Base-by-base conservation (phyloP, 1,140 invertebrate species). In the Dolichoris vasculosae region DNA sequence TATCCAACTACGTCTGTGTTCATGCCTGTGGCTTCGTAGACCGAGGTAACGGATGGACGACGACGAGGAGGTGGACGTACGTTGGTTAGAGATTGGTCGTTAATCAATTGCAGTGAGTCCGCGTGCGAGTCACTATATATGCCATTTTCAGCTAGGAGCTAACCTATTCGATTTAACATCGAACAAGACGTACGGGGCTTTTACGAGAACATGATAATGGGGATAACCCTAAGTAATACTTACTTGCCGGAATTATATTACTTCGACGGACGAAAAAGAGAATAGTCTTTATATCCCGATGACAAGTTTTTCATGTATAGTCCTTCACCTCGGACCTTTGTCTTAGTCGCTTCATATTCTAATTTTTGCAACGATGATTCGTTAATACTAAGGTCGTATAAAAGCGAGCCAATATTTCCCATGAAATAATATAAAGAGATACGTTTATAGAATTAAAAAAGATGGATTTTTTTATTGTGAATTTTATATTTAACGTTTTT, bases 181-280 rank as follows among this genome's bases (percentile, higher is more conserved):
- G 81, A 82, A 82, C 81, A 82, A 75, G 81, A 75, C 35, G 80
- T 75, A 55, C 69, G 69, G 69, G 32, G 79, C 79, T 81, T 81
- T 81, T 81, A 81, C 64, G 63, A 81, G 81, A 59, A 13, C 75
- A 82, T 82, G 67, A 75, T 82, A 73, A 75, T 59, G 40, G 26
- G 15, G 32, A 13, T 30, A 32, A 8, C 35, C 51, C 75, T 55
- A 26, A 35, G 6, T 77, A 55, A 55, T 77, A 55, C 46, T 26
- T 3, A 26, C 48, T 26, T 30, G 15, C 35, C 15, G n/a, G 48
- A 55, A 51, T 55, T 55, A 1, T 4, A 46, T 46, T 6, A 43
- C 11, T 3, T 38, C 40, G 71, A 46, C 6, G 17, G 8, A 69
- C 8, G 1, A 17, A 46, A 9, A 46, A n/a, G 48, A 35, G 30